Evolutionary conservation across 2,888 invertebrate species (phyloP).

Genomic region (Xanthia togata): DNA sequence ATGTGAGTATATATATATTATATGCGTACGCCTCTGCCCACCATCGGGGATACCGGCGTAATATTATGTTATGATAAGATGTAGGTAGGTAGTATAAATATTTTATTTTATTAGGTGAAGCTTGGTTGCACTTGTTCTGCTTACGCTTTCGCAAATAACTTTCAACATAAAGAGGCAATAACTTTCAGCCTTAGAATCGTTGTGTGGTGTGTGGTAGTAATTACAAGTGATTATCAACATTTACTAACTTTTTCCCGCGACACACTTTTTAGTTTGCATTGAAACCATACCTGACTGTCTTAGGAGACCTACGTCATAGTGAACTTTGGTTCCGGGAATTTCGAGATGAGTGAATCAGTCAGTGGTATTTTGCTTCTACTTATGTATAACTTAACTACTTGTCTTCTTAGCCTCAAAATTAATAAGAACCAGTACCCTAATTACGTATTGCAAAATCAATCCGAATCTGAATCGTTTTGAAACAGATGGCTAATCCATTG

Average conservation of each 20-base stretch:
- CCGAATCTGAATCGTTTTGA: too few relatives aligned
- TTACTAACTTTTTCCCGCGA: neutral
- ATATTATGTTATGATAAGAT: neutral
- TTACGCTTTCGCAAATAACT: slow-evolving; percentile 25
- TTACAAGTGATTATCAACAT: slow-evolving; percentile 1
- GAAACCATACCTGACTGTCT: neutral
- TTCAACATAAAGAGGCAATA: slow-evolving; percentile 27
- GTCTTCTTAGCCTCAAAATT: too few relatives aligned
- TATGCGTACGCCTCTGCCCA: neutral
- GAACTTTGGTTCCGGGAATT: neutral
- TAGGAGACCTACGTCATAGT: neutral
- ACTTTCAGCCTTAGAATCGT: slow-evolving; percentile 40
- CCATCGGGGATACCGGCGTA: too few relatives aligned
- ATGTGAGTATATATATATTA: neutral
- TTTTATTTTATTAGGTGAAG: slow-evolving; percentile 4
- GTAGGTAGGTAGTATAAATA: neutral
- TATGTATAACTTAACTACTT: neutral
- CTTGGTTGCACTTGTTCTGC: slow-evolving; percentile 10
- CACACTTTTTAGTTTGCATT: neutral
- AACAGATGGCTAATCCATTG: too few relatives aligned
- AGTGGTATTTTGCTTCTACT: neutral
- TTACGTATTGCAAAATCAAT: too few relatives aligned
- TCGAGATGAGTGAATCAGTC: neutral
- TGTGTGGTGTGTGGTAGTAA: slow-evolving; percentile 8
- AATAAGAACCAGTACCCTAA: too few relatives aligned